These are phyloP conservation scores for Eulimnadia texana DNA, from an alignment of 1,140 invertebrate species.

Conservation along the genomic window DNA sequence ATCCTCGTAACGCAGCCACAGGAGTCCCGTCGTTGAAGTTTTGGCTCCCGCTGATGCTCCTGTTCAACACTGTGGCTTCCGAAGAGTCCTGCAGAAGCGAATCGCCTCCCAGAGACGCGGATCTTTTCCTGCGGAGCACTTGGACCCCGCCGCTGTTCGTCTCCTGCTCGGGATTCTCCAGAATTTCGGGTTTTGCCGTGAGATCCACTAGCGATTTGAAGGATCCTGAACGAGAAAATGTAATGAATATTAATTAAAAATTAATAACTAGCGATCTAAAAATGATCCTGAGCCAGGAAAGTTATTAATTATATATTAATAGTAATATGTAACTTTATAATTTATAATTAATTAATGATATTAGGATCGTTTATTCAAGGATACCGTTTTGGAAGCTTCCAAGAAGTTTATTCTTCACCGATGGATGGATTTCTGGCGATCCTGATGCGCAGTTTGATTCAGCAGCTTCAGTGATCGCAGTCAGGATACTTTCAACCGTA, in stretches of 20 bases:
- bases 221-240: slow-evolving; percentile 6
- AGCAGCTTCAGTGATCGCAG: too few relatives aligned
- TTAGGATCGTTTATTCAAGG: too few relatives aligned
- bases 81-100: neutral
- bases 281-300: neutral
- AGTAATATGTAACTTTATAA: too few relatives aligned
- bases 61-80: neutral
- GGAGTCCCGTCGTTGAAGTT: too few relatives aligned
- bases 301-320: neutral
- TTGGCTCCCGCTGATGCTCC: neutral
- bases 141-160: neutral
- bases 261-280: neutral
- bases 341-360: too few relatives aligned
- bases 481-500: too few relatives aligned
- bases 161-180: neutral
- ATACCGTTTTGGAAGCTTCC: too few relatives aligned
- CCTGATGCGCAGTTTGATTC: too few relatives aligned
- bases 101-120: slow-evolving; percentile 3
- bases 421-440: too few relatives aligned
- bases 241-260: neutral
- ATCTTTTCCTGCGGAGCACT: neutral
- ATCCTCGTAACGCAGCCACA: neutral
- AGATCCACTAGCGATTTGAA: slow-evolving; percentile 13
- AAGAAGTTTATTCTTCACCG: too few relatives aligned
- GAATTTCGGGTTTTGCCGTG: neutral